Percentiles rank a stretch among this genome's conserved stretches.
Evolutionary conservation across 2,113 vertebrate species (phyloP).

Genomic region (Dasyurus viverrinus): DNA sequence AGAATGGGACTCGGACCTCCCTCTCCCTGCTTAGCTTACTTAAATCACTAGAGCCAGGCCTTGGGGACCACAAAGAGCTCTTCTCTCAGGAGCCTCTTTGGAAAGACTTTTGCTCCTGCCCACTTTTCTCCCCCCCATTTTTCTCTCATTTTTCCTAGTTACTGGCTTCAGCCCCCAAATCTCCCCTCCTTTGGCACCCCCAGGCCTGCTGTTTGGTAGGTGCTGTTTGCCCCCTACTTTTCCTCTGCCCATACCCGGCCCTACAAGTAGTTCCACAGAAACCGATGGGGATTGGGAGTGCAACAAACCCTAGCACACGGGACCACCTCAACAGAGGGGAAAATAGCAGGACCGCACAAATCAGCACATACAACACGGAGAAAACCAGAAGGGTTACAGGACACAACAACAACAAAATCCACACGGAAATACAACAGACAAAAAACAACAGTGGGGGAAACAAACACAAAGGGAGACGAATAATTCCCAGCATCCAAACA

Average conservation of each 20-base stretch:
- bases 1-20: neutral
- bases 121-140: neutral
- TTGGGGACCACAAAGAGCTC: neutral
- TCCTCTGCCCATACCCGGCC: neutral
- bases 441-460: neutral
- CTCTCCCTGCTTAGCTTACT: neutral
- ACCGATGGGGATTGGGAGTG: neutral
- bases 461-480: too few species aligned
- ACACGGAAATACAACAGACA: neutral
- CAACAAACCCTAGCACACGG: neutral
- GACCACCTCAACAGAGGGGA: neutral
- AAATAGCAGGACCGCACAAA: neutral
- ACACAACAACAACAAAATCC: neutral
- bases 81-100: neutral
- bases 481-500: neutral
- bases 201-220: neutral
- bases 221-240: neutral
- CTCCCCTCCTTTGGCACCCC: too few species aligned
- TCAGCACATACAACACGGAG: neutral
- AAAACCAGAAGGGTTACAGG: neutral
- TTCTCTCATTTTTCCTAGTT: neutral
- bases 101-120: neutral
- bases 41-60: neutral
- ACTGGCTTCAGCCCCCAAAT: neutral
- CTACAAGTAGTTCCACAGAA: neutral